Evolutionary conservation across 2,797 vertebrate species (phyloP), one percentile per base, ranked within the genome.

Genomic region (Dromococcyx pavoninus): DNA sequence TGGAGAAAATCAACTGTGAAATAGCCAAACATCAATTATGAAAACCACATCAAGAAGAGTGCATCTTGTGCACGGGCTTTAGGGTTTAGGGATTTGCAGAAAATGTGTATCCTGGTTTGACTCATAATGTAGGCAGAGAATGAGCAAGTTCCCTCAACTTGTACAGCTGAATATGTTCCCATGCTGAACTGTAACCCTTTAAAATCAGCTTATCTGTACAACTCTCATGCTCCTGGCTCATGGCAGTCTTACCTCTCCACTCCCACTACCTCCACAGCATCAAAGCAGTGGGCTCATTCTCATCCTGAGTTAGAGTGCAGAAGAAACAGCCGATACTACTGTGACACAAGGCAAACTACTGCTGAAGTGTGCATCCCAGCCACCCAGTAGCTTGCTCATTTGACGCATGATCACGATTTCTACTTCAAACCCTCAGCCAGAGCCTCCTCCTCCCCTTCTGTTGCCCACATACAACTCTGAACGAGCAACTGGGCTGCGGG

Each of bases 1-100:
- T 5, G 21, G 91, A 85, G 86, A 94, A 91, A 94, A 88, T 66
- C 88, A 90, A 78, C 75, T 78, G 51, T 64, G 81, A 87, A 93
- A 88, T 73, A 93, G 91, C 72, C 91, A 94, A 95, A 94, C 86
- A 94, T 89, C 88, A 94, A 72, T 93, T 94, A 95, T 43, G 82
- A 86, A 95, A 93, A 95, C 73, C 84, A 93, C 74, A 95, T 87
- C 82, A 87, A 95, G 86, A 91, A 89, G 62, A 91, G 60, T 48
- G 77, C 77, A 22, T 94, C 84, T 86, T 82, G 81, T 80, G 86
- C 84, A 87, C 0, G 0, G 60, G 76, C 76, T 94, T 89, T 67
- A 89, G 71, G n/a, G 85, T 90, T 91, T 91, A 91, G 81, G 90
- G 94, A 95, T 83, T 85, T 87, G 78, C 89, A 76, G 78, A 89